Conservation (phyloP, 1,140 invertebrate genomes). For the Colletes gigas region DNA sequence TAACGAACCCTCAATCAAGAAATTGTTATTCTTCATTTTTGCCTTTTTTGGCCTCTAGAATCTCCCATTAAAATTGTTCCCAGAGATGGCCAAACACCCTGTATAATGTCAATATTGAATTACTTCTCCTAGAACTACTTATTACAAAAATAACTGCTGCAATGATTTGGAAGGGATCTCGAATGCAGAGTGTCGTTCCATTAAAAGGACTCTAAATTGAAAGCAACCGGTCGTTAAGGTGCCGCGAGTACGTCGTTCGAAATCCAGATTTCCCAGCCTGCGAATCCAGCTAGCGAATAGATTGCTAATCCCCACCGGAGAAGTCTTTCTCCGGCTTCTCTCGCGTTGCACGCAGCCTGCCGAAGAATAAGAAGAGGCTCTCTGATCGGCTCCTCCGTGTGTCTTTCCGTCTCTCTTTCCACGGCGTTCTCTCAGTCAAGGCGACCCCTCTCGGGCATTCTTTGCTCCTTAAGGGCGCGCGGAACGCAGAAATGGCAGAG, state of each 20-base stretch:
- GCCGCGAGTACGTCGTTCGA: not conserved
- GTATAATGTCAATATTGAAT: no score
- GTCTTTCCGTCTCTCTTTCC: not conserved
- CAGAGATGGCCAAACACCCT: no score
- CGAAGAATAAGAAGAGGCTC: slow-evolving; percentile 20
- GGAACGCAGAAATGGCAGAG: slow-evolving; percentile 55
- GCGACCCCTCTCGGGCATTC: slow-evolving; percentile 32
- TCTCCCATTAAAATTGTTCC: no score
- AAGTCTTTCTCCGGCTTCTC: not conserved
- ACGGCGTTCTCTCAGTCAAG: not conserved
- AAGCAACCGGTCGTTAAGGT: slow-evolving; percentile 24
- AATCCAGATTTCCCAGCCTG: slow-evolving; percentile 32
- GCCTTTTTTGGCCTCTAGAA: no score
- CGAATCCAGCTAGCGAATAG: slow-evolving; percentile 1
- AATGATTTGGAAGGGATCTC: not conserved
- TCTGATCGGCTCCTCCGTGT: not conserved
- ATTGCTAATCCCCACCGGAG: slow-evolving; percentile 19
- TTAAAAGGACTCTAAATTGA: slow-evolving; percentile 44
- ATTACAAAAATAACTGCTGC: no score
- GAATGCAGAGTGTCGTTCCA: not conserved
- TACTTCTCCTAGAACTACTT: no score
- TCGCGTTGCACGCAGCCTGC: not conserved
- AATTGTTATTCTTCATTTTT: no score
- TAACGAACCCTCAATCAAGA: no score
- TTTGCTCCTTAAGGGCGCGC: slow-evolving; percentile 46